Percentiles rank a stretch among this genome's conserved stretches.
Evolutionary conservation across 2,797 vertebrate genomes (phyloP).

Genomic region (Rhabdophis nuchalis): DNA sequence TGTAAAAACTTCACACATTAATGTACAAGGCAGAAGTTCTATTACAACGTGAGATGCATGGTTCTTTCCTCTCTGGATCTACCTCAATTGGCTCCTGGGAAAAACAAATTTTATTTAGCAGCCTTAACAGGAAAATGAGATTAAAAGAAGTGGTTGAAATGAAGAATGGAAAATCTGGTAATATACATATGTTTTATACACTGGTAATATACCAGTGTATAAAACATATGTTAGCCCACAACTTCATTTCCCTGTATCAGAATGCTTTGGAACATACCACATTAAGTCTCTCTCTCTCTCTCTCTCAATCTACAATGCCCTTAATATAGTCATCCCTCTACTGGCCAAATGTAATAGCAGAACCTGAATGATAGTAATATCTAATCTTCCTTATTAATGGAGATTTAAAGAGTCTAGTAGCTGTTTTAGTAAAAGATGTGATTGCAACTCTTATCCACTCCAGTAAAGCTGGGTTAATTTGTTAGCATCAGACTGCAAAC

Average conservation of each 20-base stretch:
- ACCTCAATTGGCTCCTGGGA: background rate
- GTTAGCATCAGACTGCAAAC: background rate
- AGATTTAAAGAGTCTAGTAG: background rate
- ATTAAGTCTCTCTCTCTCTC: background rate
- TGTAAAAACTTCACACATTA: background rate
- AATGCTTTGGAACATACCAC: background rate
- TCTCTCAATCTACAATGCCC: background rate
- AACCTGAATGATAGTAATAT: background rate
- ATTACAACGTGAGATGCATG: background rate
- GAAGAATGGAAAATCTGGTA: background rate
- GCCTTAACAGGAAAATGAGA: background rate
- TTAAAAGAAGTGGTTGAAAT: background rate
- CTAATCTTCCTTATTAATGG: background rate
- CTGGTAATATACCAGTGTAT: too few species aligned
- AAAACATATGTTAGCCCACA: background rate
- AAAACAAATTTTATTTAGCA: background rate
- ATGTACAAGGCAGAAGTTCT: background rate
- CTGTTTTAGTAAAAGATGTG: background rate
- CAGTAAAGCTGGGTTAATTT: background rate
- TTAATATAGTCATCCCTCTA: background rate
- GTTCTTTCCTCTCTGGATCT: background rate
- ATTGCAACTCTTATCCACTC: background rate
- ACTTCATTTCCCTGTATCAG: background rate
- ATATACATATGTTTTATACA: too few species aligned
- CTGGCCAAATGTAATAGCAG: background rate